phyloP scores from a whole-genome alignment of 2,113 vertebrate genomes.

The Amblyopsis rosae region DNA sequence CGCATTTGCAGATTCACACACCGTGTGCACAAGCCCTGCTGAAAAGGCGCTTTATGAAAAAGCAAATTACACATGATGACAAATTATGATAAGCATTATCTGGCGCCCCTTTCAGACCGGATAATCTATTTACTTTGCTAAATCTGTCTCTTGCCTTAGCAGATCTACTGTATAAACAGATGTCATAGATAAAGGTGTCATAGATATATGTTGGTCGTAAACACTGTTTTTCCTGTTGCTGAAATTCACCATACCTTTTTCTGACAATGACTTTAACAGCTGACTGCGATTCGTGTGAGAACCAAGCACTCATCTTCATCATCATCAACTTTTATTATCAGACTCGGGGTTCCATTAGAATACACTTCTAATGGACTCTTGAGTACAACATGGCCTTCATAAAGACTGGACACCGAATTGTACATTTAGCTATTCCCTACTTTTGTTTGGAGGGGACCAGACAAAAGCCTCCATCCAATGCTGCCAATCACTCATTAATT shows the following conservation, averaged over 20 bases:
- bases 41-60: not conserved
- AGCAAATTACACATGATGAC: not conserved
- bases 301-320: slow-evolving; percentile 35
- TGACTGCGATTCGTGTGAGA: slow-evolving; percentile 12
- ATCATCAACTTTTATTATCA: too few species aligned
- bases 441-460: too few species aligned
- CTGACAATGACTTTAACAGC: too few species aligned
- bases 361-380: too few species aligned
- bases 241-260: slow-evolving; percentile 38
- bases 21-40: not conserved
- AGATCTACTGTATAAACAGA: not conserved
- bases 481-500: not conserved
- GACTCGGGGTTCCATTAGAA: too few species aligned
- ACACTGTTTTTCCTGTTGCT: slow-evolving; percentile 60
- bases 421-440: slow-evolving; percentile 47
- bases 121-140: not conserved
- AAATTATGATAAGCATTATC: not conserved
- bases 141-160: not conserved
- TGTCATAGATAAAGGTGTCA: not conserved
- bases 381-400: slow-evolving; percentile 30
- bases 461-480: slow-evolving; percentile 18
- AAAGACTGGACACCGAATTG: slow-evolving; percentile 51
- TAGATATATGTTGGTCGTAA: slow-evolving; percentile 33
- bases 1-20: slow-evolving; percentile 17
- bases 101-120: not conserved